These are phyloP conservation scores for Notechis scutatus DNA, from an alignment of 2,113 vertebrate species.

Conservation along the genomic window DNA sequence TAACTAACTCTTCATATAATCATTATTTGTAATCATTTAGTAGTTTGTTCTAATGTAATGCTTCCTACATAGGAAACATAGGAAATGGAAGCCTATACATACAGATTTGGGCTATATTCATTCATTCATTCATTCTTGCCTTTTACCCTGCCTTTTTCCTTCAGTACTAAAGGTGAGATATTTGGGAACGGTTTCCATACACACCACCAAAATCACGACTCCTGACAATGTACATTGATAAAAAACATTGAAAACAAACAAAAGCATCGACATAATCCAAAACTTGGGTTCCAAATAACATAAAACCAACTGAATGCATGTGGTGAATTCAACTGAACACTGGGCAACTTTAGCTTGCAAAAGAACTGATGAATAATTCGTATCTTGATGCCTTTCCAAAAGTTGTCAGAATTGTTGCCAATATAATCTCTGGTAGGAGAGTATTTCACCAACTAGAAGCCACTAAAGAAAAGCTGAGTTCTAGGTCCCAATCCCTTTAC, in stretches of 20 bases:
- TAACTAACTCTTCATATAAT: not conserved
- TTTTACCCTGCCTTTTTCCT: not conserved
- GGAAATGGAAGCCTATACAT: not conserved
- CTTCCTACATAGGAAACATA: not conserved
- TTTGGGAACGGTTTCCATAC: not conserved
- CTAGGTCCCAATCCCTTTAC: not conserved
- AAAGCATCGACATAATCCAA: not conserved
- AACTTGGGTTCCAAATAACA: not conserved
- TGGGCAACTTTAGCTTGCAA: not conserved
- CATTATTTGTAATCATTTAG: not conserved
- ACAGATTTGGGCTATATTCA: not conserved
- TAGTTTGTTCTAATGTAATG: not conserved
- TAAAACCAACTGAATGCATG: not conserved
- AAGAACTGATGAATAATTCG: not conserved
- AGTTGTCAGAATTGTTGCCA: not conserved
- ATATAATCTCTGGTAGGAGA: not conserved
- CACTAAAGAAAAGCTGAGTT: not conserved
- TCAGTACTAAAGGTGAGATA: not conserved
- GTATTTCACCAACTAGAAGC: not conserved
- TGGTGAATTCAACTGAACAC: not conserved
- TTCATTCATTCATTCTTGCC: not conserved
- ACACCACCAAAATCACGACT: not conserved
- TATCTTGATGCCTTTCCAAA: not conserved
- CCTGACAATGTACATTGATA: not conserved
- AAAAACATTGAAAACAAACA: not conserved